Base-by-base conservation (phyloP, 1,140 invertebrate genomes). In the Parasteatoda tepidariorum region DNA sequence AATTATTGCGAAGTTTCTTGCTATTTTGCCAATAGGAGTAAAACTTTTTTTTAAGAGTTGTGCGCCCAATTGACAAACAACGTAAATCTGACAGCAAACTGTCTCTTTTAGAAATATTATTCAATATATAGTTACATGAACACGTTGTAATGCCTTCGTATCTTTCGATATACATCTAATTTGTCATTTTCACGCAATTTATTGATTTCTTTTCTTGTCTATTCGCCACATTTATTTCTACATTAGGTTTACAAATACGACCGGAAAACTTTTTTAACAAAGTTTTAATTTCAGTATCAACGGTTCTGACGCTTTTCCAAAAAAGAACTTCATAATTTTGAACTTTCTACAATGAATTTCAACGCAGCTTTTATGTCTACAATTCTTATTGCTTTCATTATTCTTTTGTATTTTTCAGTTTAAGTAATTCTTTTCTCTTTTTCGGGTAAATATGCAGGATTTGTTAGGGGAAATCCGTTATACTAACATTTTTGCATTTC, bases 391-490 rank as follows among this genome's bases (percentile, higher is more conserved):
- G 3, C 11, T n/a, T 13, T n/a, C 7, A 33, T 67, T 15, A 67
- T 67, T 67, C 9, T 30, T 34, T 67, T 67, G 26, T 67, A 61
- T 24, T 67, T 67, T 31, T 1, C 15, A 18, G 34, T 48, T 54
- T 71, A n/a, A 33, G 48, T 48, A 38, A 71, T 71, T 24, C 28
- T 13, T 33, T 67, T 67, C 30, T 26, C 48, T 30, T 61, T 48
- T 24, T 67, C 54, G 81, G 84, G 34, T 15, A 85, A 66, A 66
- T 66, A 67, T 61, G 24, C 76, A 11, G 84, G 13, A 38, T n/a
- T n/a, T n/a, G n/a, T n/a, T n/a, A n/a, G n/a, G n/a, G n/a, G n/a
- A n/a, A n/a, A n/a, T n/a, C n/a, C n/a, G n/a, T n/a, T n/a, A n/a
- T n/a, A n/a, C n/a, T n/a, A n/a, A n/a, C n/a, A n/a, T n/a, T n/a